phyloP scores from a whole-genome alignment of 2,113 vertebrate genomes.

The Willisornis vidua region DNA sequence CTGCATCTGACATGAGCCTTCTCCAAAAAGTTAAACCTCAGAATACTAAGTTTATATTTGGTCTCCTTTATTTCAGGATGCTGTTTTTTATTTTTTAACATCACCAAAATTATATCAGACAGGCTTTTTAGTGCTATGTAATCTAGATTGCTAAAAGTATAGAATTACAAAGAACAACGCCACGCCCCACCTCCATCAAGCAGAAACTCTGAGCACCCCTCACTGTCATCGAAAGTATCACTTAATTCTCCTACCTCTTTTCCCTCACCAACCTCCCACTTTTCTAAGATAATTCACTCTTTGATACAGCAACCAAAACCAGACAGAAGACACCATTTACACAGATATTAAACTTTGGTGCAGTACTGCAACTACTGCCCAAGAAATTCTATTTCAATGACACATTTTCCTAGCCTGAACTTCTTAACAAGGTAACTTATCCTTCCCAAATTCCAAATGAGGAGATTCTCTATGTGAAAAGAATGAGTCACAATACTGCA shows the following conservation, averaged over 20 bases:
- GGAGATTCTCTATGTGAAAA: neutral
- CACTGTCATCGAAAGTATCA: neutral
- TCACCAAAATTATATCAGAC: neutral
- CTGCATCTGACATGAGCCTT: neutral
- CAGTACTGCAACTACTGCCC: neutral
- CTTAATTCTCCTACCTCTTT: neutral
- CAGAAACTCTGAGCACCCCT: neutral
- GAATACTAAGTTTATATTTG: neutral
- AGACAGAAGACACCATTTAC: neutral
- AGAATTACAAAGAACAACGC: neutral
- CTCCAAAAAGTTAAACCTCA: neutral
- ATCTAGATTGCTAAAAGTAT: neutral
- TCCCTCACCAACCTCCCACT: neutral
- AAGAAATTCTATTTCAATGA: neutral
- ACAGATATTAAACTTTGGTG: neutral
- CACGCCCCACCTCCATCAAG: neutral
- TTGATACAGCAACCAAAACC: neutral
- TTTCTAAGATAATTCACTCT: neutral
- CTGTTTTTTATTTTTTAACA: neutral
- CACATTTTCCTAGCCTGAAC: neutral
- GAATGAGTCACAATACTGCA: conserved; percentile 36
- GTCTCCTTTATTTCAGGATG: neutral
- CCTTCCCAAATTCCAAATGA: neutral
- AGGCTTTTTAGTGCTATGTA: neutral
- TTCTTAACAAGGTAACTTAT: neutral